Base-by-base conservation (phyloP, 2,888 invertebrate species). In the Hanleya hanleyi region DNA sequence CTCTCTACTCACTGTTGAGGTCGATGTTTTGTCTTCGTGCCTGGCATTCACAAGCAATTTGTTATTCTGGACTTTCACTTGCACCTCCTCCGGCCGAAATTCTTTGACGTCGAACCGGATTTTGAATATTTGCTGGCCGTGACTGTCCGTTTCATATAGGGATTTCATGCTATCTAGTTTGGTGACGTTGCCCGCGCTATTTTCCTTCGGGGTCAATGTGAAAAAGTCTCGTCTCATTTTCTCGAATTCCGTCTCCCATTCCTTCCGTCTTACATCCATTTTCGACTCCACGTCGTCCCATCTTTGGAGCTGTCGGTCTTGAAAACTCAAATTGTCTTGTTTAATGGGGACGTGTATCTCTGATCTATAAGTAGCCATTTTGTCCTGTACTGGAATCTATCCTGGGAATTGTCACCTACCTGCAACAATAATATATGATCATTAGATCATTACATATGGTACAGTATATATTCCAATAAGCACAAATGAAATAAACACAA, bases 301-400 rank as follows among this genome's bases (percentile, higher is more conserved):
- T 67, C 86, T 84, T 72, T 84, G 84, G 66, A 86, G 84, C 79
- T 90, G 89, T 35, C 89, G 77, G 68, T 90, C 88, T 77, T 88
- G 87, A 78, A 89, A 90, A 70, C 81, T 85, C 81, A 88, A 79
- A 33, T 83, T 82, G 78, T 90, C 90, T 74, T 84, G 82, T 70
- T 87, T 84, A 57, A 90, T 87, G 5, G 90, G 90, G 66, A 90
- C 86, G 77, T 85, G 88, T 22, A 89, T 79, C 77, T 90, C 89
- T 5, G 88, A 86, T 72, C 89, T 84, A 79, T 87, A 89, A 37
- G 79, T 81, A n/a, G 88, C 84, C 85, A 84, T 84, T 32, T 64
- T 64, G 35, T 15, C 37, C 4, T 33, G n/a, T 41, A 41, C 47
- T 15, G 47, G n/a, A 15, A 12, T 41, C 47, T 12, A 41, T 12